A percentile compares a stretch with the other conserved stretches of the same genome.
Evolutionary conservation across 1,140 invertebrate genomes (phyloP).

Genomic region (Cherax quadricarinatus): DNA sequence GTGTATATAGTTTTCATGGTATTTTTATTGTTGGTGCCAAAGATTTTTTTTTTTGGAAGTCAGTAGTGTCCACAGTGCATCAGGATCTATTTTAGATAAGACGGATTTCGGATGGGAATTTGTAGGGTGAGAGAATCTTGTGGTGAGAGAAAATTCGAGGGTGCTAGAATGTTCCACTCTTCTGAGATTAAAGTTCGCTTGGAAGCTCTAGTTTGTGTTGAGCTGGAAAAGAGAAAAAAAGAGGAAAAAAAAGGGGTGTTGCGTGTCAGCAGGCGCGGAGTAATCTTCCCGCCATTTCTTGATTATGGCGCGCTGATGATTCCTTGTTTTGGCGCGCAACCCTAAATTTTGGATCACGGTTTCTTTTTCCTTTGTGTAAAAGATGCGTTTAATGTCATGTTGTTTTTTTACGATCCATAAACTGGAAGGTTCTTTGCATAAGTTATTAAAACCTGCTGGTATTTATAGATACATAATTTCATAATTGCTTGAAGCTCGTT

Average conservation of each 20-base stretch:
- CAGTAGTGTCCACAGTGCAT: not conserved
- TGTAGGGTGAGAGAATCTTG: not conserved
- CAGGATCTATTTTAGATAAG: not conserved
- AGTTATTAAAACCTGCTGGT: not conserved
- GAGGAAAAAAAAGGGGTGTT: not conserved
- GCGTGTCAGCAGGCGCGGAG: constrained; percentile 2
- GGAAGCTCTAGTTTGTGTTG: not conserved
- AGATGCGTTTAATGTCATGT: constrained; percentile 4
- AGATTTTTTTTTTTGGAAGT: no score
- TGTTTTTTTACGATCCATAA: not conserved
- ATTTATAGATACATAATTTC: not conserved
- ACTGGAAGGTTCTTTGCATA: not conserved
- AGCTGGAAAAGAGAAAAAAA: not conserved
- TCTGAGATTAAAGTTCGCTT: not conserved
- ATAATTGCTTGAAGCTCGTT: not conserved
- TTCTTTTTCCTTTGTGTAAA: not conserved
- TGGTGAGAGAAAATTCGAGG: not conserved
- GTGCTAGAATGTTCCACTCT: not conserved
- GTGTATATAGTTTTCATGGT: no score
- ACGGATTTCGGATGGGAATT: not conserved
- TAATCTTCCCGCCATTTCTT: constrained; percentile 20
- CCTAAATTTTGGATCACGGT: not conserved
- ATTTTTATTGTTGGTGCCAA: no score
- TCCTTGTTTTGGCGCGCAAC: constrained; percentile 5
- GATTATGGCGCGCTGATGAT: constrained; percentile 10